Base-by-base conservation (phyloP, 2,113 vertebrate genomes). In the Vidua macroura region DNA sequence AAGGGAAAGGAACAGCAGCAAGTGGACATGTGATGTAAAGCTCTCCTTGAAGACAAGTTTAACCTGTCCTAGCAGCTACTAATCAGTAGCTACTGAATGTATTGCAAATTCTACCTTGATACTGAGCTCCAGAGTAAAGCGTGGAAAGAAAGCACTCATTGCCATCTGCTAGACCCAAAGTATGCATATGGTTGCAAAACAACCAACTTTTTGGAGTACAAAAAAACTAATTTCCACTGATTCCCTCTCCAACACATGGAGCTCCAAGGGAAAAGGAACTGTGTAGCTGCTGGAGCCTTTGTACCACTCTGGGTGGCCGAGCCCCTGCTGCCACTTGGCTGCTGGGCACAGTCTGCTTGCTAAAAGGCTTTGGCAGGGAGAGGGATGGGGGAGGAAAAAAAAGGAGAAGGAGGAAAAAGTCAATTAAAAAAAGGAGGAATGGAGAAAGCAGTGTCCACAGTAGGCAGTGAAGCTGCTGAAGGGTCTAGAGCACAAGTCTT, bases 271-370 rank as follows among this genome's bases (percentile, higher is more conserved):
- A 63, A 68, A 48, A 67, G 6, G 15, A 49, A 24, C 46, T 16
- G 2, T 37, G 21, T 0, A 48, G 49, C 49, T 79, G 11, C 79
- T 43, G 78, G 25, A 90, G 52, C 44, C 59, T 48, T 67, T 64
- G 55, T 39, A 20, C 27, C 9, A 9, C 33, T 2, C 0, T 14
- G 55, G 63, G n/a, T 7, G 63, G 53, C 21, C 0, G 1, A 44
- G 18, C 46, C 28, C 28, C 4, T 6, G 44, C 74, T 24, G 33
- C 52, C 80, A 9, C 69, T 27, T 18, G 89, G 66, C 64, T 49
- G 43, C n/a, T 37, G 49, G 51, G 56, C n/a, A 30, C 5, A 3
- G 56, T 4, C n/a, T 82, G 23, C 75, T 55, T 46, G 62, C 43
- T 25, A 6, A 75, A 55, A 77, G 64, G 43, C 24, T 92, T 85